phyloP scores from a whole-genome alignment of 2,113 vertebrate species.

The Mastomys coucha region DNA sequence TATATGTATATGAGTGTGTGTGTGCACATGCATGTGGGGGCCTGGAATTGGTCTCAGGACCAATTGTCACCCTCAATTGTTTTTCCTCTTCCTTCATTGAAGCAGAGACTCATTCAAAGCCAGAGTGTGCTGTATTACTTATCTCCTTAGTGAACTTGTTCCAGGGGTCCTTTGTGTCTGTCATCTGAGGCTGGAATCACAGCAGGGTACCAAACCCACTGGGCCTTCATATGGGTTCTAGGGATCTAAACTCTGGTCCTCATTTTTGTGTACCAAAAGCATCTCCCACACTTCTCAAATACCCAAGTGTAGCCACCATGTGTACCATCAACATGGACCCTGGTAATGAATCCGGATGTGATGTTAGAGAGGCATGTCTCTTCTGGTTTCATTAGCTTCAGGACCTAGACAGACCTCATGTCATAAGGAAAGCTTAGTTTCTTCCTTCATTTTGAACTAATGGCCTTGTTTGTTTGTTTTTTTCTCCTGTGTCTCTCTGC shows the following conservation, averaged over 20 bases:
- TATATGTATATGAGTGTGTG: background rate
- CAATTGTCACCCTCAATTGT: background rate
- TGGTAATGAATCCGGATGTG: constrained; percentile 30
- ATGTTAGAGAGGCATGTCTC: background rate
- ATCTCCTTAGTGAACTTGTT: background rate
- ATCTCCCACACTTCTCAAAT: background rate
- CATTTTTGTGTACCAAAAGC: background rate
- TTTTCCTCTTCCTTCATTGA: background rate
- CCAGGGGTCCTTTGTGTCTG: too few species aligned
- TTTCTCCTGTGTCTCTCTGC: constrained; percentile 63
- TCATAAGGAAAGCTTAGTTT: constrained; percentile 9
- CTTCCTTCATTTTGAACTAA: background rate
- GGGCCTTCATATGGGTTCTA: background rate
- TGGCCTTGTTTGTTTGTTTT: constrained; percentile 38
- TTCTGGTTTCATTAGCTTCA: background rate
- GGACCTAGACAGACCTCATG: background rate
- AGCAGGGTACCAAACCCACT: background rate
- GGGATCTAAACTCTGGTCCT: background rate
- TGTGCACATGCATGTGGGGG: too few species aligned
- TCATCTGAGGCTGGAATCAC: background rate
- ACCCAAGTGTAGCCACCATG: background rate
- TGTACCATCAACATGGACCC: constrained; percentile 70
- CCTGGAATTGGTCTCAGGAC: too few species aligned
- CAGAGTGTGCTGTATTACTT: too few species aligned
- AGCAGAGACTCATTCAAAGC: background rate